Evolutionary conservation across 2,888 invertebrate genomes (phyloP).

Genomic region (Plagodis pulveraria): DNA sequence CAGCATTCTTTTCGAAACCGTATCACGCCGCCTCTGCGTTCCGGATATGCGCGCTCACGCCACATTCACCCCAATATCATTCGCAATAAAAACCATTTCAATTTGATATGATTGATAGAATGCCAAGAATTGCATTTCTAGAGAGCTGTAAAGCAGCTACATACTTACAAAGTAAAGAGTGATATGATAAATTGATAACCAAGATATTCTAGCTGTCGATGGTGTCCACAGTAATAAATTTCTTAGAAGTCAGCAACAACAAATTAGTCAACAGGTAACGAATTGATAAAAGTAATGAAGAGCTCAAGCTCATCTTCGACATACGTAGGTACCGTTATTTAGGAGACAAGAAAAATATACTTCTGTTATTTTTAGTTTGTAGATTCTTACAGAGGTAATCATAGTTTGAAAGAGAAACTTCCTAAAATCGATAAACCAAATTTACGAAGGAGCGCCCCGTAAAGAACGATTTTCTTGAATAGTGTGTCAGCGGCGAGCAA

Average conservation of each 20-base stretch:
- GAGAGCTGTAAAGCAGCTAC: slow-evolving; percentile 69
- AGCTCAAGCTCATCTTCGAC: too few species aligned
- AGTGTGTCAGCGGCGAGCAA: slow-evolving; percentile 44
- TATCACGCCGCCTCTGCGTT: slow-evolving; percentile 82
- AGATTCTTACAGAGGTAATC: background rate
- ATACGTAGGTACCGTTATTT: too few species aligned
- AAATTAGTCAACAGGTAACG: too few species aligned
- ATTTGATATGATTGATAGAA: slow-evolving; percentile 58
- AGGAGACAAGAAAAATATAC: slow-evolving; percentile 7
- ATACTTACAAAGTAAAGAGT: slow-evolving; percentile 54
- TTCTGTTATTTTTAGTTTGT: slow-evolving; percentile 2
- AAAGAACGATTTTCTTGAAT: slow-evolving; percentile 39
- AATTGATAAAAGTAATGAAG: too few species aligned
- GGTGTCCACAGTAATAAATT: background rate
- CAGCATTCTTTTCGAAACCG: slow-evolving; percentile 84
- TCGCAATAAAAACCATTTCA: slow-evolving; percentile 70
- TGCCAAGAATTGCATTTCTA: slow-evolving; percentile 74
- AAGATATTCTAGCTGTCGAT: slow-evolving; percentile 9
- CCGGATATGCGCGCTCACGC: slow-evolving; percentile 74
- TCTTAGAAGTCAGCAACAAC: too few species aligned
- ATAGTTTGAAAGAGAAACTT: slow-evolving; percentile 1
- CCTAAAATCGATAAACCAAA: slow-evolving; percentile 9
- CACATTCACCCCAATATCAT: slow-evolving; percentile 70
- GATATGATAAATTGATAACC: slow-evolving; percentile 64
- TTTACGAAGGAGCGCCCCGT: background rate